Percentiles rank a stretch among this genome's conserved stretches.
Evolutionary conservation across 2,797 vertebrate genomes (phyloP).

Genomic region (Chiloscyllium punctatum): DNA sequence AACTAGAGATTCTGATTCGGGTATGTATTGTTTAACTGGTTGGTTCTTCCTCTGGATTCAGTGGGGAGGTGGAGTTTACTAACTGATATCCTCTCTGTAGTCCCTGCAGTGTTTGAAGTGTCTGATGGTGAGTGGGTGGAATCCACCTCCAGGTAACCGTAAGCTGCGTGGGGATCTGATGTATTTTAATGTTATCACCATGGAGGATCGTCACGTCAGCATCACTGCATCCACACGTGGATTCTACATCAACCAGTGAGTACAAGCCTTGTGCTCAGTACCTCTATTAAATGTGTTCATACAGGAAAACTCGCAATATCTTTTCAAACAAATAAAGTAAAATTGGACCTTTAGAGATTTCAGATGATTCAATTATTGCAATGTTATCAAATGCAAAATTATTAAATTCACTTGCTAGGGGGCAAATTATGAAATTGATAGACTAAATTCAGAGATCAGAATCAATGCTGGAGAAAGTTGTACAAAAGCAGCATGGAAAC

Average conservation of each 20-base stretch:
- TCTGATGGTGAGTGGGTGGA: constrained; percentile 71
- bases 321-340: not conserved
- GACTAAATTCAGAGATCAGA: not conserved
- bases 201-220: constrained; percentile 61
- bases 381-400: not conserved
- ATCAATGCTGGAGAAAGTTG: not conserved
- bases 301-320: not conserved
- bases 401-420: not conserved
- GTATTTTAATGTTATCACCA: constrained; percentile 62
- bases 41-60: not conserved
- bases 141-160: constrained; percentile 60
- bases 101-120: constrained; percentile 58
- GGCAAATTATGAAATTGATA: not conserved
- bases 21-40: not conserved
- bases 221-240: constrained; percentile 67
- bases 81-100: constrained; percentile 46
- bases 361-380: not conserved
- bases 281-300: not conserved
- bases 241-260: constrained; percentile 66
- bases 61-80: not conserved
- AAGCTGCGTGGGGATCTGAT: constrained; percentile 70
- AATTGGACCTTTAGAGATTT: not conserved
- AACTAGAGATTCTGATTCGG: not conserved
- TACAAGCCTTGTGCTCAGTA: not conserved
- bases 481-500: not conserved